Evolutionary conservation across 1,140 invertebrate genomes (phyloP), one percentile per base, ranked within the genome.

Genomic region (Cydia fagiglandana): DNA sequence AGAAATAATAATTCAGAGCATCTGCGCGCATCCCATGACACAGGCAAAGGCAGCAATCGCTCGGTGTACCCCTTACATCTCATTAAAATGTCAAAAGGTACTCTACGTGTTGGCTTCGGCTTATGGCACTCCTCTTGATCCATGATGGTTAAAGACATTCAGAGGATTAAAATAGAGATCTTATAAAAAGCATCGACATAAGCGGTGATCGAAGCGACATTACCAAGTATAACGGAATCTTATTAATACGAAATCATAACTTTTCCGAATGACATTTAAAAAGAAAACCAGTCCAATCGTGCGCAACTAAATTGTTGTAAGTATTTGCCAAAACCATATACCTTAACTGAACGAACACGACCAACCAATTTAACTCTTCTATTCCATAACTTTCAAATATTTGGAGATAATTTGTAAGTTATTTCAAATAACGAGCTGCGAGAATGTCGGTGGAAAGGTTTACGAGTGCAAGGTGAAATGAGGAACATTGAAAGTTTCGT

Each of bases 271-370:
- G 56, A 70, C 66, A 41, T 70, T 61, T 41, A 41, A 70, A 70
- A 68, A 38, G 64, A 70, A n/a, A 70, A 70, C 38, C n/a, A 70
- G 34, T 17, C 34, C 66, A 70, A 41, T 70, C 66, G 66, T 70
- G 66, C 66, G 30, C 30, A 38, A 70, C n/a, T 9, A 70, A 70
- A 70, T 70, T 41, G 15, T 70, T 70, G 66, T 38, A 24, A 24
- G 24, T 70, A 38, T 70, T 70, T 70, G 66, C 66, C 66, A 70
- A 70, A 70, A 70, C 66, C 66, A 70, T 70, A 70, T 45, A 34
- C 38, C 30, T 17, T 70, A 70, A 70, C 28, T 20, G 34, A 38
- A n/a, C 17, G 34, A 38, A 70, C 66, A 70, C 66, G 66, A 70
- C 12, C 66, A 17, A 70, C 15, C 66, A 38, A 70, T 70, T 70